Evolutionary conservation across 2,113 vertebrate species (phyloP).

Genomic region (Origma solitaria): DNA sequence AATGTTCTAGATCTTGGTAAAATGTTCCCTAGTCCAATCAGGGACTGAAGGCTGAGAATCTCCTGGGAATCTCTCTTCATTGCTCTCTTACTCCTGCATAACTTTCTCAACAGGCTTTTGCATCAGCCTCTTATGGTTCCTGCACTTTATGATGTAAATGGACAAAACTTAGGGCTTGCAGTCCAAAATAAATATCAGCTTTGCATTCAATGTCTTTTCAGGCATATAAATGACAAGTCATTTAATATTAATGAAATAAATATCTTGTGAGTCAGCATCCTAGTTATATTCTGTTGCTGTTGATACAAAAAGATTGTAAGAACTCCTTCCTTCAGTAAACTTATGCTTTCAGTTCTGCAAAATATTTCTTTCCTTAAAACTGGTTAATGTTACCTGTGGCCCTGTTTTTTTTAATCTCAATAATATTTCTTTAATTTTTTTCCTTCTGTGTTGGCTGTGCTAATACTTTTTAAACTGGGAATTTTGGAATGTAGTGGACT

Average conservation of each 20-base stretch:
- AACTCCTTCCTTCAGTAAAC: neutral
- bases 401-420: neutral
- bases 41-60: neutral
- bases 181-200: neutral
- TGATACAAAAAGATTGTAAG: neutral
- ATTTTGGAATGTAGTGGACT: neutral
- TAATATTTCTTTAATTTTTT: neutral
- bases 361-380: neutral
- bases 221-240: neutral
- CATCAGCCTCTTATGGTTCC: neutral
- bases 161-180: neutral
- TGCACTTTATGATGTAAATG: neutral
- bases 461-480: neutral
- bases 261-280: neutral
- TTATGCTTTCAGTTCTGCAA: neutral
- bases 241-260: neutral
- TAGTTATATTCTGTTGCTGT: neutral
- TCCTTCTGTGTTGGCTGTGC: neutral
- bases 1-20: neutral
- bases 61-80: neutral
- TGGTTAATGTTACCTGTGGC: neutral
- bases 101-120: neutral
- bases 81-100: neutral
- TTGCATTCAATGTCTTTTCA: neutral
- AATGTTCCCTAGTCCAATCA: accelerated